A percentile compares a stretch with the other conserved stretches of the same genome.
Conservation (phyloP, 2,797 vertebrate genomes). For the Hirundo rustica region DNA sequence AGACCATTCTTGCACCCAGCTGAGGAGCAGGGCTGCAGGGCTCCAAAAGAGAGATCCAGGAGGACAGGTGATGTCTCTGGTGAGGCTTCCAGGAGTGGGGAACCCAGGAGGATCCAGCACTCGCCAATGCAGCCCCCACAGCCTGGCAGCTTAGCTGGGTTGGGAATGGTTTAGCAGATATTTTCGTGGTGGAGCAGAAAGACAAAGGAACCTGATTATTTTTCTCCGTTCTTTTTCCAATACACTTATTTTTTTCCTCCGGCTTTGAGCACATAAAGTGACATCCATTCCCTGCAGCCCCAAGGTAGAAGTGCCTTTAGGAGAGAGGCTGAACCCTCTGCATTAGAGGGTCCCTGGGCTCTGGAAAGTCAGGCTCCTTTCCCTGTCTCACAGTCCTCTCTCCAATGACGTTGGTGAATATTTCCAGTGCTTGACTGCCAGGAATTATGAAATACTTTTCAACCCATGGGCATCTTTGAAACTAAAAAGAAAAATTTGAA, state of each 20-base stretch:
- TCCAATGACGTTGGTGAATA: not conserved
- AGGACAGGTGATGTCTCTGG: rapidly evolving
- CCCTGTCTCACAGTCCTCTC: not conserved
- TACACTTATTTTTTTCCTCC: not conserved
- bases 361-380: not conserved
- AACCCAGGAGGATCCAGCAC: not conserved
- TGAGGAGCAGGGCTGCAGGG: not conserved
- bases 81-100: not conserved
- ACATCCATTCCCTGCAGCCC: not conserved
- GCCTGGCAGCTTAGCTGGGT: not conserved
- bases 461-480: not conserved
- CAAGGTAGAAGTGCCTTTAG: not conserved
- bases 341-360: not conserved
- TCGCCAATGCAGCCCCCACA: rapidly evolving
- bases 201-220: not conserved
- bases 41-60: not conserved
- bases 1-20: not conserved
- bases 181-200: not conserved
- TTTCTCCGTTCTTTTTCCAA: not conserved
- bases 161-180: not conserved
- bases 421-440: not conserved
- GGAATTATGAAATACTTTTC: not conserved
- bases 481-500: not conserved
- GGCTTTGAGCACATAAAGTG: rapidly evolving
- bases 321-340: not conserved